Evolutionary conservation across 2,797 vertebrate genomes (phyloP), one percentile per base, ranked within the genome.

Genomic region (Enteromius unitaeniatus): DNA sequence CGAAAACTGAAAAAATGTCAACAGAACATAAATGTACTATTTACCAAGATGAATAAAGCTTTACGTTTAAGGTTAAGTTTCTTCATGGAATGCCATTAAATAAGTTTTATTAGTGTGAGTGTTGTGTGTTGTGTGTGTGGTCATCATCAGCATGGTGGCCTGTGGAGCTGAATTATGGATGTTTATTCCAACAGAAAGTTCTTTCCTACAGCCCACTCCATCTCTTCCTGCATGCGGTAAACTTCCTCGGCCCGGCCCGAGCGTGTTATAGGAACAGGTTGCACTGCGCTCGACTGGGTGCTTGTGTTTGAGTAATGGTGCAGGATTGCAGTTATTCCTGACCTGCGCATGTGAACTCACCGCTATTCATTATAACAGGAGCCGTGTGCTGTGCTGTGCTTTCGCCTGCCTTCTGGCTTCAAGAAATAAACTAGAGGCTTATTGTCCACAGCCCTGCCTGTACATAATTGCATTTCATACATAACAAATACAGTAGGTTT

Each of bases 101-200:
- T 10, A n/a, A 11, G 4, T 19, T 40, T 11, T 6, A 21, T 68
- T 68, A n/a, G 17, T 67, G 4, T 5, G 64, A 67, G 31, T 21
- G 64, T 37, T 21, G 17, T 67, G 11, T 67, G 64, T 40, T 31
- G 15, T 64, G 60, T 45, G 14, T 55, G 64, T 23, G 77, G 21
- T 68, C 60, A 37, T 51, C 42, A 34, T 28, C 23, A 17, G 23
- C 13, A 4, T 40, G 51, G 6, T 58, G 51, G 45, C 17, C 72
- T 9, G 31, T n/a, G 51, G 10, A 74, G 14, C 47, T 79, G 31
- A 79, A 55, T 40, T 64, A 65, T 78, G 42, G 74, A 78, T 78
- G 65, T 79, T 84, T 72, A 70, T 19, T 79, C 67, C 47, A 23
- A 10, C 53, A 34, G 40, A 51, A 62, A 40, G 17, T 65, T 79